Percentiles rank a stretch among this genome's conserved stretches.
Conservation (phyloP, 1,140 invertebrate species). For the Dendroctonus valens region DNA sequence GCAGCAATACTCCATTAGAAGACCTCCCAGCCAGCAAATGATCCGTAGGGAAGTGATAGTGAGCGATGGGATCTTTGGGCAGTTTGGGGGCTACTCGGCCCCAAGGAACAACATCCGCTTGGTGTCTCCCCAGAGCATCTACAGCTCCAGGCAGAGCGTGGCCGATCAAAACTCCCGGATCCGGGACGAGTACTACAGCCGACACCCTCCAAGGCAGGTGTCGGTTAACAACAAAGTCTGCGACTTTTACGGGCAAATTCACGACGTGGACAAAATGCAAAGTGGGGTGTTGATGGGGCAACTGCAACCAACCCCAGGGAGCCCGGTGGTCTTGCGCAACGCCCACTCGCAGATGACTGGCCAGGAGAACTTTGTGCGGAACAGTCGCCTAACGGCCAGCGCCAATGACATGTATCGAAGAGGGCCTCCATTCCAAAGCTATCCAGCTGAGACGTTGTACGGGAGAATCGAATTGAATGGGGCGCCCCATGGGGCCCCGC, state of each 20-base stretch:
- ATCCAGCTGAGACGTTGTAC: conserved; percentile 25
- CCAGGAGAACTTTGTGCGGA: conserved; percentile 43
- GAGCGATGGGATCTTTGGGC: conserved; percentile 36
- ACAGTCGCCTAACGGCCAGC: conserved; percentile 46
- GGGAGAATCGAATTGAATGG: conserved; percentile 22
- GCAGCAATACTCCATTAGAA: conserved; percentile 8
- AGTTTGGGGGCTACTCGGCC: conserved; percentile 28
- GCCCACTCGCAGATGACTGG: conserved; percentile 1
- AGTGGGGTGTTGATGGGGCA: conserved; percentile 47
- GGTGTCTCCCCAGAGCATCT: conserved; percentile 11
- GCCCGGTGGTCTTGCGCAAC: conserved; percentile 19
- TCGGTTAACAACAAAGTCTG: conserved; percentile 47
- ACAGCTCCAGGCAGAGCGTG: conserved; percentile 36
- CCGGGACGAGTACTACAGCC: conserved; percentile 1
- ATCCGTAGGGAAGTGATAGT: conserved; percentile 31
- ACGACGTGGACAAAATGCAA: conserved; percentile 38
- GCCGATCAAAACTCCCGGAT: conserved; percentile 20
- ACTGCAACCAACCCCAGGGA: conserved; percentile 31
- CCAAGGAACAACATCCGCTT: conserved; percentile 4
- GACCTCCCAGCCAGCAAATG: conserved; percentile 6
- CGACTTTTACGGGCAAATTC: conserved; percentile 50
- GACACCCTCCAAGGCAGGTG: conserved; percentile 35
- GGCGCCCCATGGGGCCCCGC: not conserved
- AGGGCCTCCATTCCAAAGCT: conserved; percentile 7
- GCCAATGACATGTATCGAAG: conserved; percentile 46